Percentiles rank a stretch among this genome's conserved stretches.
phyloP scores from a whole-genome alignment of 1,140 invertebrate species.

The Lutraria rhynchaena region DNA sequence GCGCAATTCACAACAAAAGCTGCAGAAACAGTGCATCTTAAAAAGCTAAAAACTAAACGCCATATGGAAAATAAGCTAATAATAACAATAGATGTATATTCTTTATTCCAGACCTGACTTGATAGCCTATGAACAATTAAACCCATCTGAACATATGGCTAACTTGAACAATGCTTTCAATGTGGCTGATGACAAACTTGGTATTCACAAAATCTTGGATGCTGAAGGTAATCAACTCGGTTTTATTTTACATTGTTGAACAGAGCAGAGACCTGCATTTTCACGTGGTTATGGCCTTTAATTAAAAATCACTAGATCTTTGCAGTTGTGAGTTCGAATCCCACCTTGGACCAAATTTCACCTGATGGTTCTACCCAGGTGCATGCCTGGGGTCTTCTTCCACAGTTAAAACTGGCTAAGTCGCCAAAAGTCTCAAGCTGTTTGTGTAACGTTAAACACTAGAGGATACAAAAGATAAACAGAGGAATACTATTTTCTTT shows the following conservation, averaged over 20 bases:
- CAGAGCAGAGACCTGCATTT: neutral
- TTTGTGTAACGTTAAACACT: too few species aligned
- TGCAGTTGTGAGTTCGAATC: neutral
- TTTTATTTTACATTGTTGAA: neutral
- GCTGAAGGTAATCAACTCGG: conserved; percentile 86
- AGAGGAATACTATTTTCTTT: too few species aligned
- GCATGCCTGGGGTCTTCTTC: too few species aligned
- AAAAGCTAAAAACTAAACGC: too few species aligned
- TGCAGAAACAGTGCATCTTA: too few species aligned
- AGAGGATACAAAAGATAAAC: too few species aligned
- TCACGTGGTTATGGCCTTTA: neutral
- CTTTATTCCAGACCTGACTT: conserved; percentile 93
- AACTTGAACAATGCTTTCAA: conserved; percentile 96
- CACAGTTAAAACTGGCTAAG: neutral
- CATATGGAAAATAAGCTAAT: too few species aligned
- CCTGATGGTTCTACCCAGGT: too few species aligned
- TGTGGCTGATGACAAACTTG: conserved; percentile 94
- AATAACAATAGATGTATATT: too few species aligned
- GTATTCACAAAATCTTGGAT: conserved; percentile 95
- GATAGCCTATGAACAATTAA: conserved; percentile 87
- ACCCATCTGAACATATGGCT: conserved; percentile 82
- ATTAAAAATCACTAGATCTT: neutral
- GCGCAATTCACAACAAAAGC: too few species aligned
- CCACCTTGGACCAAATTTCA: too few species aligned
- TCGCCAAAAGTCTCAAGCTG: too few species aligned